Conservation (phyloP, 2,888 invertebrate genomes). For the Troglohyphantes excavatus region DNA sequence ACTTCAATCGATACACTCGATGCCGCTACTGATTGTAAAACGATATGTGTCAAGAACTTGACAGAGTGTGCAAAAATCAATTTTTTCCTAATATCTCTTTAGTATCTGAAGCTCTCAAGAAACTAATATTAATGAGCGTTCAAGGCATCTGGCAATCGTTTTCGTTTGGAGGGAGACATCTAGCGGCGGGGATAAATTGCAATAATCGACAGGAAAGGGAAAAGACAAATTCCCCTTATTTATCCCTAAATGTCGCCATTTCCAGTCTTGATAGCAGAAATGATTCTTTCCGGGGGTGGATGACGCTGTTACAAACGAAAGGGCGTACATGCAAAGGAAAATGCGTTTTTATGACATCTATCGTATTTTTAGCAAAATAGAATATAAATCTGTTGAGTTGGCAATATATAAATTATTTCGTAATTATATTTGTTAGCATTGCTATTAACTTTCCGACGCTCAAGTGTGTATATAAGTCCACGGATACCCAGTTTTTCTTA, state of each 20-base stretch:
- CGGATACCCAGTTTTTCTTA: no score
- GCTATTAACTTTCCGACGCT: no score
- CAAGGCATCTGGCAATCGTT: constrained; percentile 74
- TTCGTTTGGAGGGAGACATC: constrained; percentile 55
- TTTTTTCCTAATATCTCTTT: constrained; percentile 58
- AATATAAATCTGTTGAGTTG: no score
- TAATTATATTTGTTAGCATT: no score
- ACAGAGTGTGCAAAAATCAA: constrained; percentile 54
- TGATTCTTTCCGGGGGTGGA: constrained; percentile 45
- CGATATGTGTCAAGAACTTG: constrained; percentile 40
- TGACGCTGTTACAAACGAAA: not conserved
- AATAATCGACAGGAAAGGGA: constrained; percentile 72
- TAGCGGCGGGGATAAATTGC: constrained; percentile 71
- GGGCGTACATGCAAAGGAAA: not conserved
- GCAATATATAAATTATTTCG: no score
- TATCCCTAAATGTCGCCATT: constrained; percentile 72
- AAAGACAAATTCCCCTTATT: constrained; percentile 76
- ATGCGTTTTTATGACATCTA: no score
- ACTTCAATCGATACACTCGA: constrained; percentile 54
- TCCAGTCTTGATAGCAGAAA: constrained; percentile 65
- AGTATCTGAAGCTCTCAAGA: constrained; percentile 59
- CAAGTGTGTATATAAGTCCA: no score
- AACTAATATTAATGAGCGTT: constrained; percentile 73
- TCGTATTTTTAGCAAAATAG: no score
- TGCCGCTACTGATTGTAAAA: constrained; percentile 59